Percentiles rank a stretch among this genome's conserved stretches.
Evolutionary conservation across 30 jellyfish, hydroid and myxozoan species (phyloP).

Genomic region (Cassiopea xamachana): DNA sequence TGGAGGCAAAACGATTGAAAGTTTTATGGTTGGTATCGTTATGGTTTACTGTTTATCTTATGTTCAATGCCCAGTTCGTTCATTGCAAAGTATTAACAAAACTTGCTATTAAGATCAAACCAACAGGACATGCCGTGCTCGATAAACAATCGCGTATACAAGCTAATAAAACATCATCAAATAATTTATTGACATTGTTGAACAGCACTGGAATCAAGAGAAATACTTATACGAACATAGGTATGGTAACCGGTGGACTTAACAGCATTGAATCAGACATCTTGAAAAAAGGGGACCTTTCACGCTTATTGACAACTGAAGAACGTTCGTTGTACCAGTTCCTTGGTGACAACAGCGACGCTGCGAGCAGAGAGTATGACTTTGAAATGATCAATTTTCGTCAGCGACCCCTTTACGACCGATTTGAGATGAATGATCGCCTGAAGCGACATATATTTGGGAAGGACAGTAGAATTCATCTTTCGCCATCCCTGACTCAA

Average conservation of each 20-base stretch:
- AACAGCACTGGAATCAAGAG: neutral
- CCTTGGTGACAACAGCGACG: neutral
- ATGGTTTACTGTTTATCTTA: slow-evolving; percentile 8
- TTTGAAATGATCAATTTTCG: slow-evolving; percentile 4
- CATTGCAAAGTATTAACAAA: slow-evolving; percentile 9
- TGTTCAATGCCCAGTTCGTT: slow-evolving; percentile 1
- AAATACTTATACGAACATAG: too few species aligned
- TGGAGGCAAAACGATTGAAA: slow-evolving; percentile 68
- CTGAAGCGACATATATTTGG: slow-evolving; percentile 85
- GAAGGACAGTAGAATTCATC: slow-evolving; percentile 66
- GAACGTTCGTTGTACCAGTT: neutral
- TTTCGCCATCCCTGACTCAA: slow-evolving; percentile 34
- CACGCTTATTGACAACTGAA: neutral
- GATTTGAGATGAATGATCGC: slow-evolving; percentile 44
- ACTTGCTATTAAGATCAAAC: neutral
- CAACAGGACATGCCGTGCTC: neutral
- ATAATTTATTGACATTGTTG: neutral
- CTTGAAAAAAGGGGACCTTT: neutral
- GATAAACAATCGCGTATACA: neutral
- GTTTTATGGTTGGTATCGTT: slow-evolving; percentile 40
- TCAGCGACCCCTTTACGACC: slow-evolving; percentile 10
- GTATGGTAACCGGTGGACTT: neutral
- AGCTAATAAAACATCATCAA: slow-evolving; percentile 1
- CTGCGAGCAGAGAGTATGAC: neutral
- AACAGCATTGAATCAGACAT: slow-evolving; percentile 2